Evolutionary conservation across 2,797 vertebrate species (phyloP).

Genomic region (Rhinella marina): DNA sequence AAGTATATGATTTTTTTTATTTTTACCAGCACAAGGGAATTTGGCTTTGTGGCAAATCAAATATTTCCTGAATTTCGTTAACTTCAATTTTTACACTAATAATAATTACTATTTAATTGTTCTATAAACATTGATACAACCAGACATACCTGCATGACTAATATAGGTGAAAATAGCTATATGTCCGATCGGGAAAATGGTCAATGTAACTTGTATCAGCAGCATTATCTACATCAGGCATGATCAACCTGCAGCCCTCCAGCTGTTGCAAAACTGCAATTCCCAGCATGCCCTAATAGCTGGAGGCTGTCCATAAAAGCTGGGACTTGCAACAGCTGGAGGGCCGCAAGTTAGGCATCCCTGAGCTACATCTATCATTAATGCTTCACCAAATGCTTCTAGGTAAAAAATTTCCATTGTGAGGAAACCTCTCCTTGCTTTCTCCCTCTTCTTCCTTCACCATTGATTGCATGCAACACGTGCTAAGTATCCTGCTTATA

Average conservation of each 20-base stretch:
- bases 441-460: neutral
- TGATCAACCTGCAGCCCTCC: no score
- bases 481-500: constrained; percentile 22
- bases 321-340: no score
- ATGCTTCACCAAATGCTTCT: neutral
- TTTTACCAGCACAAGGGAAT: no score
- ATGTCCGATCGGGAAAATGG: neutral
- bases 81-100: no score
- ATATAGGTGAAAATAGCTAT: neutral
- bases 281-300: no score
- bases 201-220: neutral
- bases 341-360: no score
- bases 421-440: neutral
- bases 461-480: constrained; percentile 16
- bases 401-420: neutral
- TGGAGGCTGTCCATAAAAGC: no score
- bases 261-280: no score
- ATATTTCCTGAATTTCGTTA: no score
- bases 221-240: neutral
- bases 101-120: no score
- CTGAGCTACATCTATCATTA: neutral
- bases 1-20: no score
- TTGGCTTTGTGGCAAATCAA: no score
- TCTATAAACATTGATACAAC: neutral
- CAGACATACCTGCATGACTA: neutral